Conservation (phyloP, 2,797 vertebrate genomes). For the Aeoliscus strigatus region DNA sequence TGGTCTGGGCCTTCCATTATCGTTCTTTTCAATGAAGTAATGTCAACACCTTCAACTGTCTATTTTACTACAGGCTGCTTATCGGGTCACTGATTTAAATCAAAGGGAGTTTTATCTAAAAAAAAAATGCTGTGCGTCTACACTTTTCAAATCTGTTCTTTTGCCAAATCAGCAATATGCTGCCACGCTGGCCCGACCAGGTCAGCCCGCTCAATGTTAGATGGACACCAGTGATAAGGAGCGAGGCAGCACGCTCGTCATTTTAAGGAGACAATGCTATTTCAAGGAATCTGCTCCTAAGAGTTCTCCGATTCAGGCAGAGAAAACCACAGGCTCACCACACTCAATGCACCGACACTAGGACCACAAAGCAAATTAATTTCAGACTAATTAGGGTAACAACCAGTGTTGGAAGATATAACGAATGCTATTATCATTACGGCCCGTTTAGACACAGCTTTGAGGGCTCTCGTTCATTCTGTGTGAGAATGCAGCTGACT, state of each 20-base stretch:
- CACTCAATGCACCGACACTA: constrained; percentile 27
- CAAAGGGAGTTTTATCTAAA: constrained; percentile 39
- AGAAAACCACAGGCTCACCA: constrained; percentile 23
- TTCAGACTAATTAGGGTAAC: constrained; percentile 58
- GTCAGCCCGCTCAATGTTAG: constrained; percentile 54
- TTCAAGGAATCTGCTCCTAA: constrained; percentile 16
- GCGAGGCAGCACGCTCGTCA: constrained; percentile 14
- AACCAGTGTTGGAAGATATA: constrained; percentile 46
- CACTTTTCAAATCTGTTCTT: constrained; percentile 32
- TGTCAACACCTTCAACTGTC: too few relatives aligned
- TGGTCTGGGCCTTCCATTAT: constrained; percentile 34
- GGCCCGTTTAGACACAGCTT: constrained; percentile 37
- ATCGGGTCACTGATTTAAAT: constrained; percentile 60
- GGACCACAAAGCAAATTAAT: constrained; percentile 58
- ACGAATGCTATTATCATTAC: constrained; percentile 49
- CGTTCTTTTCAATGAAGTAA: constrained; percentile 51
- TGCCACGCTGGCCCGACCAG: constrained; percentile 11
- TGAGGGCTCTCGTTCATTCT: constrained; percentile 38
- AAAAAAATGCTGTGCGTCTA: constrained; percentile 1
- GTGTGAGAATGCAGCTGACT: constrained; percentile 3
- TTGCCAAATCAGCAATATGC: constrained; percentile 42
- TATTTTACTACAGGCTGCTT: too few relatives aligned
- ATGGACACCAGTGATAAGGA: constrained; percentile 50
- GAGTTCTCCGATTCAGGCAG: constrained; percentile 21
- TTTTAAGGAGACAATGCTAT: constrained; percentile 22